A percentile compares a stretch with the other conserved stretches of the same genome.
These are phyloP conservation scores for Thryonomys swinderianus DNA, from an alignment of 2,113 vertebrate species.

Conservation along the genomic window DNA sequence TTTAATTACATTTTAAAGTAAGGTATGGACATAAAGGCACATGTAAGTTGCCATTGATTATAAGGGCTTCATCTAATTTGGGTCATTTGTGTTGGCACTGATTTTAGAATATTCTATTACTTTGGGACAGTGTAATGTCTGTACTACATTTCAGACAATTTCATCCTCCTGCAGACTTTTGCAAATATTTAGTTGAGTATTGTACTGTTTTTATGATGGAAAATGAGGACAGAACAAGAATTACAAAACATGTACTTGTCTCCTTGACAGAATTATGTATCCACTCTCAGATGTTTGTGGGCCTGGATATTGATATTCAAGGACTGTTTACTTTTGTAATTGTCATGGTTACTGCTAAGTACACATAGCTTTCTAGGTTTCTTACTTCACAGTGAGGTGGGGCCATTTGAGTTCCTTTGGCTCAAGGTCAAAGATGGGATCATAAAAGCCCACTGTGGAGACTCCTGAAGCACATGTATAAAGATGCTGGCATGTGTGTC, in stretches of 20 bases:
- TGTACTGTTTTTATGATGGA: not conserved
- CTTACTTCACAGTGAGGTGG: not conserved
- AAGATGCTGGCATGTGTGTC: not conserved
- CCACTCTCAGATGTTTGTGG: not conserved
- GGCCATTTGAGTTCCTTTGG: too few relatives aligned
- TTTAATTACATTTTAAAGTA: slow-evolving; percentile 1
- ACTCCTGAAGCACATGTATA: not conserved
- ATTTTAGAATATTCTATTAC: slow-evolving; percentile 14
- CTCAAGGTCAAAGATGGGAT: too few relatives aligned
- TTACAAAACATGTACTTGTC: not conserved
- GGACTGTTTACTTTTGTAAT: not conserved
- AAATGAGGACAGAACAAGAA: not conserved
- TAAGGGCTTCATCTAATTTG: not conserved
- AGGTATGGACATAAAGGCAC: not conserved
- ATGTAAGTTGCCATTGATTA: not conserved
- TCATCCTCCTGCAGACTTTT: not conserved
- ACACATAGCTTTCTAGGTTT: not conserved
- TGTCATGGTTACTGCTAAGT: not conserved
- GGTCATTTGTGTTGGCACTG: not conserved
- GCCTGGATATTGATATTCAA: not conserved
- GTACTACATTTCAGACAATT: not conserved
- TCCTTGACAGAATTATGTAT: not conserved
- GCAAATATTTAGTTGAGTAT: not conserved
- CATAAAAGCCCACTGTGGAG: not conserved
- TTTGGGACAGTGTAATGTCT: not conserved